A percentile compares a stretch with the other conserved stretches of the same genome.
phyloP scores from a whole-genome alignment of 2,888 invertebrate genomes.

The Dynastes tityus region DNA sequence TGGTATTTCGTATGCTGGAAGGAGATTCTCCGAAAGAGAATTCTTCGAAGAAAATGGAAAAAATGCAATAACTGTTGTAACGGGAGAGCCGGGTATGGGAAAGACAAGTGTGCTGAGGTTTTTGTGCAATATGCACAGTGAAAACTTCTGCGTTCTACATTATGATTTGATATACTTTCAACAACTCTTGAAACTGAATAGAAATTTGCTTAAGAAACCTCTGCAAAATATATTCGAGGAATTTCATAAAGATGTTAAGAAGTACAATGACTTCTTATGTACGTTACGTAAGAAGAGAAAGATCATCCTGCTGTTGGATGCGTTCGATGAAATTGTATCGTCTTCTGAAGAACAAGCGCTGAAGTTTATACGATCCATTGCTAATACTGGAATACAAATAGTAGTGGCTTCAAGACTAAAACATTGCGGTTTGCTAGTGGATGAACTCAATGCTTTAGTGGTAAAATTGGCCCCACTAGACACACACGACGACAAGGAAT shows the following conservation, averaged over 20 bases:
- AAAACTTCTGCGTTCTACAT: neutral
- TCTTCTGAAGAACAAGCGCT: neutral
- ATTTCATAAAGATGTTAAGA: neutral
- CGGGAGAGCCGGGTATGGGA: neutral
- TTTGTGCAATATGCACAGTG: neutral
- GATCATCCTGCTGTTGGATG: neutral
- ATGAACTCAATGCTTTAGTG: neutral
- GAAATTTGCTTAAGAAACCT: neutral
- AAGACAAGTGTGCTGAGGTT: neutral
- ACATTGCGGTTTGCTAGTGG: neutral
- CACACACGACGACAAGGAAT: neutral
- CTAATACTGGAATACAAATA: neutral
- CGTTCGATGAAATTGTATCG: neutral
- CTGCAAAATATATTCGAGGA: neutral
- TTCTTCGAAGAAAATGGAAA: neutral
- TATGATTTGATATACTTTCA: neutral
- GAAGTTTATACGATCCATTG: neutral
- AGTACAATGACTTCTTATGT: neutral
- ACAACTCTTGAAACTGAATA: neutral
- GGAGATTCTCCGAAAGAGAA: neutral
- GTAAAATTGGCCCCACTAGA: neutral
- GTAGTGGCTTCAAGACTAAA: neutral
- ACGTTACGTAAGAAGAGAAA: neutral
- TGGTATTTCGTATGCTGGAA: neutral
- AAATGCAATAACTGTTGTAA: neutral